These are phyloP conservation scores for Anthophora plumipes DNA, from an alignment of 2,888 invertebrate genomes.

Conservation along the genomic window DNA sequence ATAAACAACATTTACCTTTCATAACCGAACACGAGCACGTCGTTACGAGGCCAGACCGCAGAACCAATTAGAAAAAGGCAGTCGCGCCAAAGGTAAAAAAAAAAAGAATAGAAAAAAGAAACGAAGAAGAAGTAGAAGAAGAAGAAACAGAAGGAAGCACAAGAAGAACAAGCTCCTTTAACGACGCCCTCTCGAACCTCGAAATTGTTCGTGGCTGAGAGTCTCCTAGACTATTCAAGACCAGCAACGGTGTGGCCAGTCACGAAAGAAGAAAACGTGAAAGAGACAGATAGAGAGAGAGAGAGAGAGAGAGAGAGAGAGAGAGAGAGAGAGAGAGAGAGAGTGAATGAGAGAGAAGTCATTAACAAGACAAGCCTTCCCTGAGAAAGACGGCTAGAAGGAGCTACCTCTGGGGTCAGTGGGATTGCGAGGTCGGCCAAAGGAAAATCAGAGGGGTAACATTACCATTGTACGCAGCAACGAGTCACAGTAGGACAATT, in stretches of 20 bases:
- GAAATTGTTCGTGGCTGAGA: slow-evolving; percentile 44
- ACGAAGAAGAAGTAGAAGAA: background rate
- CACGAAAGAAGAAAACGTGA: background rate
- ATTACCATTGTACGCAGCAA: slow-evolving; percentile 41
- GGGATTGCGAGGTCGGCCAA: slow-evolving; percentile 22
- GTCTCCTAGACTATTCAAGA: slow-evolving; percentile 42
- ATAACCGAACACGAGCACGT: slow-evolving; percentile 20
- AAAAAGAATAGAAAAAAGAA: background rate
- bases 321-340: background rate
- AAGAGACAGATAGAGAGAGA: too few relatives aligned
- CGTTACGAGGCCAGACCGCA: slow-evolving; percentile 6
- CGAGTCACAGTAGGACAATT: slow-evolving; percentile 44
- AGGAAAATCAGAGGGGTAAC: slow-evolving; percentile 55
- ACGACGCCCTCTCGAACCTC: slow-evolving; percentile 51
- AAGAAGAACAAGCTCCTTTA: slow-evolving; percentile 39
- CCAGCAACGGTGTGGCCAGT: slow-evolving; percentile 20
- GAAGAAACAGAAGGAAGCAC: background rate
- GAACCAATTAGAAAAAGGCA: slow-evolving; percentile 40
- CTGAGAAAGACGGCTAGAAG: too few relatives aligned
- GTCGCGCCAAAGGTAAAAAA: background rate
- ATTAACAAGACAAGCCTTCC: slow-evolving; percentile 42
- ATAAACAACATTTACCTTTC: slow-evolving; percentile 37
- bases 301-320: background rate
- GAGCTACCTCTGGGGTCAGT: slow-evolving; percentile 3
- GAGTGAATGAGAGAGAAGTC: slow-evolving; percentile 32